Percentiles rank a stretch among this genome's conserved stretches.
Conservation (phyloP, 2,888 invertebrate genomes). For the Rhagonycha fulva region DNA sequence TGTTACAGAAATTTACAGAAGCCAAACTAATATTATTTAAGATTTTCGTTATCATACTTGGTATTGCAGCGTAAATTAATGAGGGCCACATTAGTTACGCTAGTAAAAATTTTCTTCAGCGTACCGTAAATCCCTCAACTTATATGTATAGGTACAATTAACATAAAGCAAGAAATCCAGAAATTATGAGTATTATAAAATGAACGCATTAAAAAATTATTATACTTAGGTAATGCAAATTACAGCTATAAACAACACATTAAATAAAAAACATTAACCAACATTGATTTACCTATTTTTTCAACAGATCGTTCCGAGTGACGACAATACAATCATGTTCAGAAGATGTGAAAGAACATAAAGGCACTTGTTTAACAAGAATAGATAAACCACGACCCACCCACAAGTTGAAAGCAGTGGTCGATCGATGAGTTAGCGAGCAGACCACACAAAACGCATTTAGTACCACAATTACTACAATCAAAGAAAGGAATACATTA, state of each 20-base stretch:
- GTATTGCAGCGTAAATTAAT: not conserved
- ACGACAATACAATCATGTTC: slow-evolving; percentile 2
- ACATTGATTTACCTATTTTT: not conserved
- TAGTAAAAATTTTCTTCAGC: not conserved
- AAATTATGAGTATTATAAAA: not conserved
- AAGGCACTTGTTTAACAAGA: slow-evolving; percentile 20
- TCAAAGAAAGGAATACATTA: slow-evolving; percentile 3
- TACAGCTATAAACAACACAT: not conserved
- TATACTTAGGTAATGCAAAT: not conserved
- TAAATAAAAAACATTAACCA: too few species aligned
- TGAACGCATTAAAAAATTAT: not conserved
- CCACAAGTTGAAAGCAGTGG: slow-evolving; percentile 15
- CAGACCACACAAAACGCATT: slow-evolving; percentile 19
- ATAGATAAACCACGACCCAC: slow-evolving; percentile 16
- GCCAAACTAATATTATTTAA: not conserved
- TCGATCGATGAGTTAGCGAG: slow-evolving; percentile 19
- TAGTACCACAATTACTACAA: slow-evolving; percentile 7
- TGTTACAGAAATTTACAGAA: not conserved
- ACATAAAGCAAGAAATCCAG: not conserved
- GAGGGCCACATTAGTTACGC: not conserved
- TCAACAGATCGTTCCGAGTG: slow-evolving; percentile 5
- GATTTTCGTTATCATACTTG: not conserved
- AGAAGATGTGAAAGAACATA: slow-evolving; percentile 15
- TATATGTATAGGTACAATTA: not conserved
- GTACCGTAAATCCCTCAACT: not conserved